Base-by-base conservation (phyloP, 1,140 invertebrate species). In the Pogonomyrmex barbatus region DNA sequence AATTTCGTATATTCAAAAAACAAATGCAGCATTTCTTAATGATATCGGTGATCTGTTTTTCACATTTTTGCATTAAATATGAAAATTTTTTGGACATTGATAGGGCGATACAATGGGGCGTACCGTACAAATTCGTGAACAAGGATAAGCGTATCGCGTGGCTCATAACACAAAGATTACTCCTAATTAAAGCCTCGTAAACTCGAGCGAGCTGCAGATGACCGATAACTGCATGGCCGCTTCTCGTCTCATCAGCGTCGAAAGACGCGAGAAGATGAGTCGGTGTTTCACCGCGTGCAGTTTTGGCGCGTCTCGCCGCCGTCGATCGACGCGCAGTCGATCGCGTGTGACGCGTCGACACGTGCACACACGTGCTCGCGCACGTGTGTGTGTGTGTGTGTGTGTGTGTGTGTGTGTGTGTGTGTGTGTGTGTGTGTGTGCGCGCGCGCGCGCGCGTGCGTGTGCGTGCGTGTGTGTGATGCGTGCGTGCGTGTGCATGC, bases 401-500 rank as follows among this genome's bases (percentile, higher is more conserved):
- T 52, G 86, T 84, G 79, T 73, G 88, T 82, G 87, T 24, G 24
- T 24, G 24, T 24, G 24, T 24, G 24, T 24, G 24, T 24, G 24
- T 24, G 24, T 24, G 24, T 24, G 24, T 24, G 24, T 24, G 24
- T 24, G 24, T 24, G 24, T 50, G 65, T n/a, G n/a, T n/a, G n/a
- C n/a, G n/a, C n/a, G n/a, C n/a, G n/a, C n/a, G n/a, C n/a, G n/a
- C n/a, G n/a, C n/a, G n/a, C n/a, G n/a, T n/a, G 67, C 77, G 86
- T 77, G 89, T 85, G 85, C 79, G 85, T 68, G 56, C 73, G 70
- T 60, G 60, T 79, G 86, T 86, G 81, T 65, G 60, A n/a, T 88
- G 76, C 62, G 63, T 63, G 14, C 33, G 62, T 58, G 68, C 75
- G 47, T 12, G 56, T 60, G 50, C 24, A 60, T 58, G 75, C 87